phyloP scores from a whole-genome alignment of 2,888 invertebrate genomes.

The Muscina levida region DNA sequence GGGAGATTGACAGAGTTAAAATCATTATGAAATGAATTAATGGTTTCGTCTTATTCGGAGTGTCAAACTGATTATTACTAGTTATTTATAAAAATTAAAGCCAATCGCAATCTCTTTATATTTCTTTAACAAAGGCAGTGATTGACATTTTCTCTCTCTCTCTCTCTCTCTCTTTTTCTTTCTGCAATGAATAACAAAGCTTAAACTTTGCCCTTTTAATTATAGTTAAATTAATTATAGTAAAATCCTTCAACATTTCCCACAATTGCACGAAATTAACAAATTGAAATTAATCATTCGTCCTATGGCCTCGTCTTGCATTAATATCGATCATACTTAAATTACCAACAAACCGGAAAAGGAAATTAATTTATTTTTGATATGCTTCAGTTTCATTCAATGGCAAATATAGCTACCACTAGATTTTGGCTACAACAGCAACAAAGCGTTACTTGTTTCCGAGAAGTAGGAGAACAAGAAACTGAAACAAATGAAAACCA shows the following conservation, averaged over 20 bases:
- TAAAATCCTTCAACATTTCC: no score
- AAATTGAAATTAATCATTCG: slow-evolving; percentile 29
- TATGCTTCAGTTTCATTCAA: not conserved
- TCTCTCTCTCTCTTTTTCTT: no score
- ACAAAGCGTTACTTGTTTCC: slow-evolving; percentile 33
- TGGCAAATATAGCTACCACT: not conserved
- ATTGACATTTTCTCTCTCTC: no score
- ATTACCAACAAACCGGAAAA: not conserved
- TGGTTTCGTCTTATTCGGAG: not conserved
- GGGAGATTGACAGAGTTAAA: not conserved
- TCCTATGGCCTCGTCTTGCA: not conserved
- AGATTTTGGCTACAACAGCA: not conserved
- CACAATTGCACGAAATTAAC: no score
- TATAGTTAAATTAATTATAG: no score
- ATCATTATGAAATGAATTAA: no score
- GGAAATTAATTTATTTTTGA: slow-evolving; percentile 23
- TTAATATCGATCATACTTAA: slow-evolving; percentile 35
- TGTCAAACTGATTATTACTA: not conserved
- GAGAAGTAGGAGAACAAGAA: no score
- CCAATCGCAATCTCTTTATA: no score
- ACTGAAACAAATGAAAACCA: not conserved
- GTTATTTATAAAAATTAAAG: not conserved
- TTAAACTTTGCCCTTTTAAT: not conserved
- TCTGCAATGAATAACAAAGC: no score
- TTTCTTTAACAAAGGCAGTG: no score